These are phyloP conservation scores for Lasioglossum pauxillum DNA, from an alignment of 2,888 invertebrate genomes.

Conservation along the genomic window DNA sequence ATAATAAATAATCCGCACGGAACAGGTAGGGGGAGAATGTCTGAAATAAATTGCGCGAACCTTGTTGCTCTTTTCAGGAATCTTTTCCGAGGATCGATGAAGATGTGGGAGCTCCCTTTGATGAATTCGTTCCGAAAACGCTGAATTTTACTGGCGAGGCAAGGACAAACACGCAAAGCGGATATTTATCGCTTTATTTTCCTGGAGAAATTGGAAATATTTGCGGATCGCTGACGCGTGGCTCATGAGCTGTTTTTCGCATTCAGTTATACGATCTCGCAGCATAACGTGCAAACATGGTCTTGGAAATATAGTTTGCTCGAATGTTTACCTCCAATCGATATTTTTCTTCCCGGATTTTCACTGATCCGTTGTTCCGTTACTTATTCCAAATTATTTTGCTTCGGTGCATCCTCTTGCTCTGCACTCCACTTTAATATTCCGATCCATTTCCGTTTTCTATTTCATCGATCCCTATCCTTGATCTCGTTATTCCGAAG, in stretches of 20 bases:
- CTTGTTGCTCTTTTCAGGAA: not conserved
- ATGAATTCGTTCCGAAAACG: not conserved
- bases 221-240: conserved; percentile 36
- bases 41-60: not conserved
- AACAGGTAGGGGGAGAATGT: not conserved
- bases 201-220: conserved; percentile 42
- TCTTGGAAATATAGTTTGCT: conserved; percentile 55
- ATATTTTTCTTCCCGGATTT: conserved; percentile 18
- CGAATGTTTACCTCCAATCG: conserved; percentile 39
- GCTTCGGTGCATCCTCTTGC: not conserved
- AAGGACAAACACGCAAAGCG: not conserved
- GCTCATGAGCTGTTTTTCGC: conserved; percentile 44
- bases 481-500: not conserved
- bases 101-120: not conserved
- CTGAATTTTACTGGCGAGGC: not conserved
- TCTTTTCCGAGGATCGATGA: not conserved
- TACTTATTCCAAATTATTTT: conserved; percentile 54
- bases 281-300: conserved; percentile 24
- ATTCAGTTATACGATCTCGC: conserved; percentile 26
- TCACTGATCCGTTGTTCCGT: conserved; percentile 24
- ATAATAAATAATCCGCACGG: not conserved
- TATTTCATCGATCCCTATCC: not conserved
- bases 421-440: not conserved
- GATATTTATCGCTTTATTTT: conserved; percentile 38
- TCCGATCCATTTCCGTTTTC: not conserved